phyloP scores from a whole-genome alignment of 2,888 invertebrate species.

The Adelphocoris suturalis region DNA sequence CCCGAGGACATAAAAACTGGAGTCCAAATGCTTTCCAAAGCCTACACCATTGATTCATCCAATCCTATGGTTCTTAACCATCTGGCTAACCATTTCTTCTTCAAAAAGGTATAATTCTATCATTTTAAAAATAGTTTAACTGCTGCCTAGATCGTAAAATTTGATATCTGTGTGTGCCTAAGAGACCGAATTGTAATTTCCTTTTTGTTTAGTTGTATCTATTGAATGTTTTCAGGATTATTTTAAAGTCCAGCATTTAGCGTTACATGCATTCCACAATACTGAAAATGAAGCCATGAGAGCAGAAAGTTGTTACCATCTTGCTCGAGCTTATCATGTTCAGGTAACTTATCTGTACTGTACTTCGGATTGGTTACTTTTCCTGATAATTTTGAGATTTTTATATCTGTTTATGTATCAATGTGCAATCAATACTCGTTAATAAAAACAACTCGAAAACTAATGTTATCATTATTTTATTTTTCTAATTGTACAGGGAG shows the following conservation, averaged over 20 bases:
- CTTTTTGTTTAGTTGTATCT: constrained; percentile 89
- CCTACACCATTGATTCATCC: constrained; percentile 97
- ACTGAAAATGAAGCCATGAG: constrained; percentile 99
- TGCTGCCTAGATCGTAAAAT: constrained; percentile 78
- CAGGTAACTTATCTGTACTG: too few species aligned
- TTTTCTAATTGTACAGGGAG: constrained; percentile 81
- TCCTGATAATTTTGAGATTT: too few species aligned
- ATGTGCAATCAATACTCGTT: too few species aligned
- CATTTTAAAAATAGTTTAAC: constrained; percentile 80
- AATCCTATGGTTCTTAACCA: constrained; percentile 99
- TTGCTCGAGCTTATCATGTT: constrained; percentile 97
- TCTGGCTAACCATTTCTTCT: constrained; percentile 99
- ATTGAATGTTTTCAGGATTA: constrained; percentile 84
- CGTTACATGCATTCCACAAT: constrained; percentile 97
- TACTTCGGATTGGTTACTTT: too few species aligned
- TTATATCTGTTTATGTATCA: too few species aligned
- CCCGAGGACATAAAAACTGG: constrained; percentile 95
- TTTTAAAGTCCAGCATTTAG: constrained; percentile 96
- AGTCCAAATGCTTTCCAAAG: constrained; percentile 96
- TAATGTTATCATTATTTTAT: too few species aligned
- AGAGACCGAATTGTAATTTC: constrained; percentile 96
- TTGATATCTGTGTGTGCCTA: constrained; percentile 78
- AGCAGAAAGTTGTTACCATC: constrained; percentile 98
- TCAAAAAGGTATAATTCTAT: constrained; percentile 86
- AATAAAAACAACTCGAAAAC: too few species aligned